Evolutionary conservation across 2,797 vertebrate species (phyloP).

Genomic region (Periparus ater): DNA sequence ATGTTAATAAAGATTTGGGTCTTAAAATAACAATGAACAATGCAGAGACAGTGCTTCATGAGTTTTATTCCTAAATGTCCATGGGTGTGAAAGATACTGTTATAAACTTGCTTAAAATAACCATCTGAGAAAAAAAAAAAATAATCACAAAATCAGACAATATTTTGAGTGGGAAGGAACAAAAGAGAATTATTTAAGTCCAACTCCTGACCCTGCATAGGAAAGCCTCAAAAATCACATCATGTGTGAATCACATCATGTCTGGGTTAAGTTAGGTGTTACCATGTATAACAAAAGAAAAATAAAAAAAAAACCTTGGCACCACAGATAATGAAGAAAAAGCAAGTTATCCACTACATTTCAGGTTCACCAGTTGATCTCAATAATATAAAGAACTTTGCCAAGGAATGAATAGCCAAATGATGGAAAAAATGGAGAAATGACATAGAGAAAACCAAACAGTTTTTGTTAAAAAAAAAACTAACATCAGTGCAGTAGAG

Average conservation of each 20-base stretch:
- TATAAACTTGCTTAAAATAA: background rate
- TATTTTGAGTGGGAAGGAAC: background rate
- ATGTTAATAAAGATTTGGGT: background rate
- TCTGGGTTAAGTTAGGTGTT: background rate
- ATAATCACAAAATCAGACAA: background rate
- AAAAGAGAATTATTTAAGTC: background rate
- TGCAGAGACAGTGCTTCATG: background rate
- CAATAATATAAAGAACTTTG: background rate
- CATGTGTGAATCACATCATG: background rate
- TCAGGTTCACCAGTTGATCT: background rate
- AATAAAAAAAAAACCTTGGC: background rate
- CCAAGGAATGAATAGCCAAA: background rate
- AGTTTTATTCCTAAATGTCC: background rate
- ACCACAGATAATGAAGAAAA: background rate
- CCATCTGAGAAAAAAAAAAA: background rate
- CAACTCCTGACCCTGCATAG: rapidly evolving
- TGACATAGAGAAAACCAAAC: background rate
- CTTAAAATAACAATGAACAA: background rate
- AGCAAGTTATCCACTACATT: background rate
- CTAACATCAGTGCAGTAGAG: rapidly evolving
- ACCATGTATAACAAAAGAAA: background rate
- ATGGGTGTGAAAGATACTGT: background rate
- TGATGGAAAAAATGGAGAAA: background rate
- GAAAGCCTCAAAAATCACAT: background rate
- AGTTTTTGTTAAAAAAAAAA: background rate